Base-by-base conservation (phyloP, 2,888 invertebrate species). In the Melangyna quadrimaculata region DNA sequence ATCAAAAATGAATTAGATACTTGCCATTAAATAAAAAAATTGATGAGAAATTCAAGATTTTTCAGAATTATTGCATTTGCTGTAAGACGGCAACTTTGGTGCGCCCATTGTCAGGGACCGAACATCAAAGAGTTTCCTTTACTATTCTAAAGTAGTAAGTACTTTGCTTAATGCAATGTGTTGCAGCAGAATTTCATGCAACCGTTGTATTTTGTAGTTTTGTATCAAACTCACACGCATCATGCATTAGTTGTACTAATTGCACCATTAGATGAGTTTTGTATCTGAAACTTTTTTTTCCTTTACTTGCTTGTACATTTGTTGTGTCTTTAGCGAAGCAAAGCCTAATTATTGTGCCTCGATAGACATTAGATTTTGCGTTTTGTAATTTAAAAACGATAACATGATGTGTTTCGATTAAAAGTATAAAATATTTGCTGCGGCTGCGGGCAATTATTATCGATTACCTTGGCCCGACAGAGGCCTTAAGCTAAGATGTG, bases 211-310 rank as follows among this genome's bases (percentile, higher is more conserved):
- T 78, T 78, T 63, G 63, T 43, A 61, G 71, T 57, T 73, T 69
- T 61, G 48, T 43, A 69, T 40, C 59, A 65, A 57, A 45, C 71
- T 59, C 71, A 61, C 83, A 84, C 71, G 84, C 75, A 84, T 75
- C 17, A 61, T 75, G 71, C 67, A 75, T 72, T 79, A 72, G 69
- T 75, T 79, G 78, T 29, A 78, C 78, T 83, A 83, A 79, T 83
- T 83, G 71, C 73, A 51, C 83, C 57, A 83, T 78, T 83, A 83
- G 70, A 51, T 59, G 59, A 37, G 79, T 71, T 74, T 84, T 79
- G 75, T 72, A 71, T 65, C 7, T 40, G 14, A 5, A n/a, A n/a
- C 5, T 48, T 3, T 19, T 6, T 51, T 67, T 22, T 51, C 22
- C 37, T 3, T n/a, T 7, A 37, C 12, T 35, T 3, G 0, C 3